Evolutionary conservation across 2,113 vertebrate genomes (phyloP).

Genomic region (Aythya baeri): DNA sequence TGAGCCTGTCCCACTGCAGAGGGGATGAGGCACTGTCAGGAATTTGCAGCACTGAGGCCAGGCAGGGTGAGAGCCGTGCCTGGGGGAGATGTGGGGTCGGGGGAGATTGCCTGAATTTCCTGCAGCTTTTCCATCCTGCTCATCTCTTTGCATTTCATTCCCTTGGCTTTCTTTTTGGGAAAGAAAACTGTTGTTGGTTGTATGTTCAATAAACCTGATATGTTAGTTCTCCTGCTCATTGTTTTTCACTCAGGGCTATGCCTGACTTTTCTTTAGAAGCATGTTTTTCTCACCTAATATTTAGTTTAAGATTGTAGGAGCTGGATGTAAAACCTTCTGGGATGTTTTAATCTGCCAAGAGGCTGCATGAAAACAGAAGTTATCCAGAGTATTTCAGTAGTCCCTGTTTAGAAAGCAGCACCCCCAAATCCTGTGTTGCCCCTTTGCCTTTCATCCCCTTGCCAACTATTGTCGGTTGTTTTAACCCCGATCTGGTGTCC

Average conservation of each 20-base stretch:
- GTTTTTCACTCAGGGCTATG: slow-evolving; percentile 44
- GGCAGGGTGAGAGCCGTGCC: neutral
- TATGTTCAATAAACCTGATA: slow-evolving; percentile 25
- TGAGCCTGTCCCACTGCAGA: neutral
- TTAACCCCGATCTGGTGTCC: neutral
- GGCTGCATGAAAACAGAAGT: slow-evolving; percentile 26
- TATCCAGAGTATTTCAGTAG: neutral
- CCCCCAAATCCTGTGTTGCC: neutral
- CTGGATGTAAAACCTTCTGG: slow-evolving; percentile 56
- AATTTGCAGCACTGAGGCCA: slow-evolving; percentile 18
- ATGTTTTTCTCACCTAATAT: slow-evolving; percentile 60
- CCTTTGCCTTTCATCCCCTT: neutral
- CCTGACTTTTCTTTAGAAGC: slow-evolving; percentile 52
- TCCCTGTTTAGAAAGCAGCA: slow-evolving; percentile 8
- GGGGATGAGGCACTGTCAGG: neutral
- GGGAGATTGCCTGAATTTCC: neutral
- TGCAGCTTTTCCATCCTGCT: slow-evolving; percentile 48
- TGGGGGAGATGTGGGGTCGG: neutral
- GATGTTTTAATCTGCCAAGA: slow-evolving; percentile 47
- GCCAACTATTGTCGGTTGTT: neutral
- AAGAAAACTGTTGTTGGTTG: slow-evolving; percentile 25
- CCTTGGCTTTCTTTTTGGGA: slow-evolving; percentile 54
- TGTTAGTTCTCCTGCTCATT: neutral
- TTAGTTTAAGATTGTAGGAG: slow-evolving; percentile 53
- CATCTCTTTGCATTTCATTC: slow-evolving; percentile 40